These are phyloP conservation scores for Ammodytes dubius DNA, from an alignment of 2,113 vertebrate genomes.

Conservation along the genomic window DNA sequence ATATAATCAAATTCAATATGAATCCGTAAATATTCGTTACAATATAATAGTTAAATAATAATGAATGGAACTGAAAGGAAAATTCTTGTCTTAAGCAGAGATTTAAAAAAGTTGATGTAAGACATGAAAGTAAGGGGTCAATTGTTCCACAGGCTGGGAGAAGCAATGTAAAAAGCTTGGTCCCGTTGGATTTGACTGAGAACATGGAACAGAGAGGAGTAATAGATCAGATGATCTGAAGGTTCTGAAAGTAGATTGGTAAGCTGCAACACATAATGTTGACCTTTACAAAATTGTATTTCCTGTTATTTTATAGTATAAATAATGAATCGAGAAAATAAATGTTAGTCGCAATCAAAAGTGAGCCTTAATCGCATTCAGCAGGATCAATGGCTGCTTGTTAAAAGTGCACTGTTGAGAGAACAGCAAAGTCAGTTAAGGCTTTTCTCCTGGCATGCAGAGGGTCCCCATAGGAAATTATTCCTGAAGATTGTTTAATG, in stretches of 20 bases:
- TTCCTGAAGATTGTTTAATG: neutral
- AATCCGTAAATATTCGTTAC: too few species aligned
- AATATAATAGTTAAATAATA: too few species aligned
- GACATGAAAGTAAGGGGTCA: neutral
- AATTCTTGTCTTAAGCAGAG: too few species aligned
- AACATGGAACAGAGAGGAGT: neutral
- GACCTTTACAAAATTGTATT: neutral
- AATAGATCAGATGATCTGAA: neutral
- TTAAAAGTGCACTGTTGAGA: neutral
- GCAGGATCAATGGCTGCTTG: neutral
- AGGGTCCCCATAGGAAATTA: neutral
- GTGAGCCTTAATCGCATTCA: neutral
- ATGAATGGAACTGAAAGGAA: too few species aligned
- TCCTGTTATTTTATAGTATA: neutral
- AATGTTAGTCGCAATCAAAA: neutral
- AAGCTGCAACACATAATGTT: neutral
- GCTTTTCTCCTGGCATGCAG: neutral
- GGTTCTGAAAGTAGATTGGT: neutral
- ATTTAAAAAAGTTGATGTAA: neutral
- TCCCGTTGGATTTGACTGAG: neutral
- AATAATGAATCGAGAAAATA: neutral
- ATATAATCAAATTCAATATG: too few species aligned
- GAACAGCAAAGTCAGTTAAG: neutral
- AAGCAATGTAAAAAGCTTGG: neutral
- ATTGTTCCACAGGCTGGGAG: neutral